Conservation (phyloP, 2,888 invertebrate species). For the Caenorhabditis afra region DNA sequence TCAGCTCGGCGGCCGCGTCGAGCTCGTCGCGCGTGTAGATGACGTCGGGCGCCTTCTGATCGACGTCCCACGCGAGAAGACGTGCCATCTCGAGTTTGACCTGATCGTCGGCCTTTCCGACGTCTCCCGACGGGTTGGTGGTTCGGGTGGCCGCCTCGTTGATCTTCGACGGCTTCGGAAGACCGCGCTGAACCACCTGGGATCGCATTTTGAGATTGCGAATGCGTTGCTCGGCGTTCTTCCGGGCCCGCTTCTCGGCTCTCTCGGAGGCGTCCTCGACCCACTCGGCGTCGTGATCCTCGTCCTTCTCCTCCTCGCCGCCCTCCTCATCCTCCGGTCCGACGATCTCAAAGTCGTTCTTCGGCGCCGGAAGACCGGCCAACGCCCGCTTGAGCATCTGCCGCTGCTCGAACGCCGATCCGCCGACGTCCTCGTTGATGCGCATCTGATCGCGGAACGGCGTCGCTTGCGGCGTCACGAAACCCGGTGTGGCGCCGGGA, state of each 20-base stretch:
- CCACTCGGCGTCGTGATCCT: conserved; percentile 65
- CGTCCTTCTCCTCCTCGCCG: conserved; percentile 83
- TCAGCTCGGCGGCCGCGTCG: conserved; percentile 65
- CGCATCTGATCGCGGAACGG: conserved; percentile 93
- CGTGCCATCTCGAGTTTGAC: conserved; percentile 82
- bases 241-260: conserved; percentile 79
- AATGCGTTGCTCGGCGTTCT: conserved; percentile 79
- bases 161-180: conserved; percentile 76
- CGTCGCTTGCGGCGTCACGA: conserved; percentile 83
- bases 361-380: conserved; percentile 89
- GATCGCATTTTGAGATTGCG: conserved; percentile 70
- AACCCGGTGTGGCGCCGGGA: conserved; percentile 61
- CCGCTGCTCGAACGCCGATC: conserved; percentile 51
- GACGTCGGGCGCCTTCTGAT: conserved; percentile 68
- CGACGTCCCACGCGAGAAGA: conserved; percentile 78
- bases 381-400: conserved; percentile 87
- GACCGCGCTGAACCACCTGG: conserved; percentile 73
- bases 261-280: conserved; percentile 79
- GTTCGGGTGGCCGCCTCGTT: conserved; percentile 71
- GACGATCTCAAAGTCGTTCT: conserved; percentile 98
- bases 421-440: conserved; percentile 91
- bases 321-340: conserved; percentile 87
- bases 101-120: conserved; percentile 75
- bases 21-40: conserved; percentile 68
- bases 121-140: conserved; percentile 65